phyloP scores from a whole-genome alignment of 2,113 vertebrate genomes.

The Phaethornis superciliosus region DNA sequence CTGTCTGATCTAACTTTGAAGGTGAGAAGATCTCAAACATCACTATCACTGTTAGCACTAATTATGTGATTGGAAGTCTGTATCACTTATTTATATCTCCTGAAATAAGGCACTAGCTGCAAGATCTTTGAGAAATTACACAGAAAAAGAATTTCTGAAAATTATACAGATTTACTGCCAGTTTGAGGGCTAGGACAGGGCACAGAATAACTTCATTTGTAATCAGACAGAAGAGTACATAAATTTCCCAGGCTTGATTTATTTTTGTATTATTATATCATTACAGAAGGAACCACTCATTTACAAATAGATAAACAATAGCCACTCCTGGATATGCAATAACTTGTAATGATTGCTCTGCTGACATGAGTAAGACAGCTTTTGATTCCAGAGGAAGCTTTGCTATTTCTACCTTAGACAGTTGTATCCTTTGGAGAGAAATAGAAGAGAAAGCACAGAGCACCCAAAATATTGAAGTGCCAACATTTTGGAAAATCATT shows the following conservation, averaged over 20 bases:
- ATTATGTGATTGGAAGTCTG: background rate
- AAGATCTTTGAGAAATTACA: background rate
- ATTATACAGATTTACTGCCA: background rate
- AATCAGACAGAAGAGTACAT: background rate
- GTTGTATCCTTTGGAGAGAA: background rate
- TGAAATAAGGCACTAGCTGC: background rate
- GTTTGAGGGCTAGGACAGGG: background rate
- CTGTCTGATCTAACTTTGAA: background rate
- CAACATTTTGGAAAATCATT: background rate
- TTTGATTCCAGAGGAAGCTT: background rate
- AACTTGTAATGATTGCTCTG: background rate
- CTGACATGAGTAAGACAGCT: background rate
- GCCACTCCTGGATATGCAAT: background rate
- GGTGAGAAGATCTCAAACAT: background rate
- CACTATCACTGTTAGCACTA: background rate
- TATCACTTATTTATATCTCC: background rate
- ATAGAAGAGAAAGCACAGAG: background rate
- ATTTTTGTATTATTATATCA: slow-evolving; percentile 15
- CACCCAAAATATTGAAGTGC: background rate
- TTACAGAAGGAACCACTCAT: background rate
- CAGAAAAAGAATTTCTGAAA: background rate
- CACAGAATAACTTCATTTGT: background rate
- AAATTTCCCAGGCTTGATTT: background rate
- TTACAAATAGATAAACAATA: slow-evolving; percentile 23
- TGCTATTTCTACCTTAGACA: background rate